Evolutionary conservation across 2,888 invertebrate species (phyloP), one percentile per base, ranked within the genome.

Genomic region (Danaus chrysippus): DNA sequence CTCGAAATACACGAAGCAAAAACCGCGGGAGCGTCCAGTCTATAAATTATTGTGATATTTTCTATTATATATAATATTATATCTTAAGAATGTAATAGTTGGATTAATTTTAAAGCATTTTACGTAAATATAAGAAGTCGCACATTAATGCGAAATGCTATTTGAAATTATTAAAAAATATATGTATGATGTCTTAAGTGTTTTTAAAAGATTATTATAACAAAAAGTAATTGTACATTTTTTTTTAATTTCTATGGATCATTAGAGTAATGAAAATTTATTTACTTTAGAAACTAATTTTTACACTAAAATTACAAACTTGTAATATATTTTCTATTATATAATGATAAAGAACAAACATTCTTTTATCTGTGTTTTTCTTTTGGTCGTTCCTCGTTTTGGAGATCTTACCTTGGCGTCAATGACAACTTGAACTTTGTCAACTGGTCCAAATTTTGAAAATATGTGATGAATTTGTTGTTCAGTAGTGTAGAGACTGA

Each of bases 1-100:
- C 84, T 96, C 95, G 88, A 95, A 98, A 89, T 99, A 99, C 55
- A 99, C 96, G 91, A 99, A 99, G 73, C 97, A 96, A 90, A 98
- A 99, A n/a, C 98, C 99, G 74, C 98, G 92, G 0, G 98, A 98
- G 61, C 97, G 93, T 8, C 97, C 96, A 72, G 97, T 97, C 96
- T 98, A 86, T 0, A 68, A 64, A 6, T 19, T 42, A n/a, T 34
- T 34, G 23, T 5, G 23, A 34, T 34, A 6, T 34, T 34, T 34
- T 34, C 23, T 34, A 34, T 34, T 34, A 34, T 34, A 3, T 6
- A 5, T 34, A 6, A 17, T 17, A 17, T 17, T 49, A 17, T 10
- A 17, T 17, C 9, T 49, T 49, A 13, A 46, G 2, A 17, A 17
- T 49, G 2, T 49, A 15, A 8, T 15, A 1, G 17, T 9, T 17